Conservation (phyloP, 2,888 invertebrate genomes). For the Acanthosepion pharaonis region DNA sequence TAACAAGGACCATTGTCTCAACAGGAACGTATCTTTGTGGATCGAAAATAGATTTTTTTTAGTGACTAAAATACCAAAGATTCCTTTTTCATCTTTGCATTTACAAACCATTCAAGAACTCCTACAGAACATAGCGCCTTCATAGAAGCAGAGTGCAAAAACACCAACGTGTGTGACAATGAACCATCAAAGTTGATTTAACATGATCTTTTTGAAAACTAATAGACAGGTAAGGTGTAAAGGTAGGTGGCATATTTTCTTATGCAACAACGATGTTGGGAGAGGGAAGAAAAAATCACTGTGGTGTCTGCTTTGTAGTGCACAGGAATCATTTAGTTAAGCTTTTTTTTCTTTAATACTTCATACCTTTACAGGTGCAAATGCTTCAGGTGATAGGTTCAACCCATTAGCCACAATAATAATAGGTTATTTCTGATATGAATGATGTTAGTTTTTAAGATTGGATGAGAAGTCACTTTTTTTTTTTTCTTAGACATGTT, state of each 20-base stretch:
- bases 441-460: slow-evolving; percentile 21
- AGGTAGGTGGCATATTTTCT: not conserved
- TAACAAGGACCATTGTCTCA: slow-evolving; percentile 14
- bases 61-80: not conserved
- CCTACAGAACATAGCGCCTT: not conserved
- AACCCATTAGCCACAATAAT: slow-evolving; percentile 13
- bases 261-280: not conserved
- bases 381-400: slow-evolving; percentile 13
- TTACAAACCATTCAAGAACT: not conserved
- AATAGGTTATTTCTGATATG: slow-evolving; percentile 33
- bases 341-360: not conserved
- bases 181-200: not conserved
- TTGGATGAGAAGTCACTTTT: not conserved
- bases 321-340: not conserved
- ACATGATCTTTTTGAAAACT: not conserved
- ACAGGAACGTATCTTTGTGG: not conserved
- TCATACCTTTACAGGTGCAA: not conserved
- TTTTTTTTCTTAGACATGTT: not conserved
- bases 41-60: slow-evolving; percentile 33
- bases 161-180: not conserved
- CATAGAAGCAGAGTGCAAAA: not conserved
- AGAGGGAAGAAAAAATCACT: not conserved
- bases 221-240: not conserved
- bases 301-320: not conserved
- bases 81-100: not conserved